A percentile compares a stretch with the other conserved stretches of the same genome.
phyloP scores from a whole-genome alignment of 2,797 vertebrate genomes.

The Gymnothorax javanicus region DNA sequence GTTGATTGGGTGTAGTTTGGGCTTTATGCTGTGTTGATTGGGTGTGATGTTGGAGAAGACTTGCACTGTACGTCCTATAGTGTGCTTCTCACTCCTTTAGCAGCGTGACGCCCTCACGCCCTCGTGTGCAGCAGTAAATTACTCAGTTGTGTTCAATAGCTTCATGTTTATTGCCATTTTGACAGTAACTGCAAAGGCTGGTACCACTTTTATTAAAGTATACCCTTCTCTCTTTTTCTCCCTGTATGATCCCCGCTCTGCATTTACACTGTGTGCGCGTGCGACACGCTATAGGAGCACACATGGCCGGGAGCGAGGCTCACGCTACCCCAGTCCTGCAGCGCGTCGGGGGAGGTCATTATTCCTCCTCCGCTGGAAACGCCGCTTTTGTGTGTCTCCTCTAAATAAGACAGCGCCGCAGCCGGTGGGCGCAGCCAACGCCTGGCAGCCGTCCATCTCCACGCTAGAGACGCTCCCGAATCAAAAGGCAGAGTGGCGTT shows the following conservation, averaged over 20 bases:
- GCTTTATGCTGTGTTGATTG: not conserved
- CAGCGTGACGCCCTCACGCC: not conserved
- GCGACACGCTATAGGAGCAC: not conserved
- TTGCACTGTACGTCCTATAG: not conserved
- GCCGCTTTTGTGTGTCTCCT: not conserved
- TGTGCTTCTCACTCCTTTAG: not conserved
- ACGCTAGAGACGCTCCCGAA: not conserved
- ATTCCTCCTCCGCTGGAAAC: not conserved
- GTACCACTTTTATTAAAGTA: not conserved
- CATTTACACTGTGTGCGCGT: not conserved
- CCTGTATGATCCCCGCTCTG: not conserved
- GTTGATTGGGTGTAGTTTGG: too few relatives aligned
- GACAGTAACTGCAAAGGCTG: not conserved
- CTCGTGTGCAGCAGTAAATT: not conserved
- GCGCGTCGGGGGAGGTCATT: slow-evolving; percentile 24
- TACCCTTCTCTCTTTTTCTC: not conserved
- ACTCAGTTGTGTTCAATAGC: not conserved
- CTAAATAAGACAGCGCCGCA: slow-evolving; percentile 6
- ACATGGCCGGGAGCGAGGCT: slow-evolving; percentile 12
- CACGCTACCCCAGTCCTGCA: not conserved
- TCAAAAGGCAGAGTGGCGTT: not conserved
- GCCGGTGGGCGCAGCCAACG: not conserved
- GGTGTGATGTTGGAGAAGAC: not conserved
- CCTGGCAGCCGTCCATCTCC: slow-evolving; percentile 13
- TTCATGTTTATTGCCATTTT: not conserved